Percentiles rank a stretch among this genome's conserved stretches.
Conservation (phyloP, 2,888 invertebrate genomes). For the Andrena praecox region DNA sequence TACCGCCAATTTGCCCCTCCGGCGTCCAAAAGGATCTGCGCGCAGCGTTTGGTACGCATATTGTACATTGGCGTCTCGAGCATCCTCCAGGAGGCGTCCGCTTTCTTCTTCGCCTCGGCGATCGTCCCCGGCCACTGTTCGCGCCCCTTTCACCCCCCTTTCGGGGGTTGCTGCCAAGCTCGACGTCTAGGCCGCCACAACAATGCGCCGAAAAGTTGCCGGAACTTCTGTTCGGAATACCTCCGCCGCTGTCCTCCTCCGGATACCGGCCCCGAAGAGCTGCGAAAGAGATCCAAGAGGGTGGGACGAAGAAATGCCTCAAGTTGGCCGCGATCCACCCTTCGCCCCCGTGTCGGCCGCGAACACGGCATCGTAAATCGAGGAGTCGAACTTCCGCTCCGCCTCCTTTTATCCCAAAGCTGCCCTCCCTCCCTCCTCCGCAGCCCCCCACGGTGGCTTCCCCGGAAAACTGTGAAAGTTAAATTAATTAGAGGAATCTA, state of each 20-base stretch:
- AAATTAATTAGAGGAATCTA: conserved; percentile 58
- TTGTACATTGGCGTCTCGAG: conserved; percentile 64
- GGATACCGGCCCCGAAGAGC: conserved; percentile 26
- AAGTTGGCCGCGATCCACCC: conserved; percentile 57
- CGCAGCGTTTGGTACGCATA: conserved; percentile 64
- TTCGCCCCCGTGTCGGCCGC: conserved; percentile 9
- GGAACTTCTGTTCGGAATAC: conserved; percentile 74
- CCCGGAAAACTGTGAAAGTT: conserved; percentile 56
- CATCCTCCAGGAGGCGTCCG: conserved; percentile 41
- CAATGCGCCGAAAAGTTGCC: conserved; percentile 79
- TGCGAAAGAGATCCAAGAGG: conserved; percentile 26
- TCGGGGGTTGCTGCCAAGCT: conserved; percentile 72
- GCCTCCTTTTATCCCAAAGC: conserved; percentile 5
- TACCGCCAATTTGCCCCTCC: conserved; percentile 57
- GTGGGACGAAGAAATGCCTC: conserved; percentile 30
- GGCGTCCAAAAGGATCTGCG: conserved; percentile 32
- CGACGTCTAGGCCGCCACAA: conserved; percentile 77
- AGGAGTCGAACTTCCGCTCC: conserved; percentile 33
- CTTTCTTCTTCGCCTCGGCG: conserved; percentile 31
- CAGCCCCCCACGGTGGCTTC: conserved; percentile 4
- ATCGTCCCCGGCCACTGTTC: conserved; percentile 19
- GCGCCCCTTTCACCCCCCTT: conserved; percentile 20
- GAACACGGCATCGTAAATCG: conserved; percentile 62
- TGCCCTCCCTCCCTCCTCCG: neutral
- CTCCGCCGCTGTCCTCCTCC: conserved; percentile 15